phyloP scores from a whole-genome alignment of 1,140 invertebrate species.

The Hestina assimilis region DNA sequence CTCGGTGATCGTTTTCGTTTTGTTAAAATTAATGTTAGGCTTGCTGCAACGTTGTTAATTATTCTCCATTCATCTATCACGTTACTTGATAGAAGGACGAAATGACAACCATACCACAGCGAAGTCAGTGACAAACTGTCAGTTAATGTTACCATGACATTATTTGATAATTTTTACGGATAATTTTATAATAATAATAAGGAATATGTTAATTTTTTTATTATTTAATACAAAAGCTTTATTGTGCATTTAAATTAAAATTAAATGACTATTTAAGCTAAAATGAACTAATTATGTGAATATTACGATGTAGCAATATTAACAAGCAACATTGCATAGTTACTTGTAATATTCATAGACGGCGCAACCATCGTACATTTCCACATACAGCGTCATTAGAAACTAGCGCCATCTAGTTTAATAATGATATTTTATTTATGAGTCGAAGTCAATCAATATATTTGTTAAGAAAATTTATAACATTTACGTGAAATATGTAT shows the following conservation, averaged over 20 bases:
- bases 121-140: constrained; percentile 76
- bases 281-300: too few relatives aligned
- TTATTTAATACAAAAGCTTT: not conserved
- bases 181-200: not conserved
- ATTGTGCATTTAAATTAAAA: too few relatives aligned
- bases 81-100: constrained; percentile 62
- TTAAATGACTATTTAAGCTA: too few relatives aligned
- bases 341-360: not conserved
- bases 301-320: not conserved
- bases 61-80: constrained; percentile 74
- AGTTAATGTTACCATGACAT: constrained; percentile 41
- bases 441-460: too few relatives aligned
- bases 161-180: constrained; percentile 2
- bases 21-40: constrained; percentile 35
- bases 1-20: constrained; percentile 46
- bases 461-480: too few relatives aligned
- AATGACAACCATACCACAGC: constrained; percentile 75
- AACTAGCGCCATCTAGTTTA: not conserved
- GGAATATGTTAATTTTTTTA: not conserved
- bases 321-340: not conserved
- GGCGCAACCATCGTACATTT: not conserved
- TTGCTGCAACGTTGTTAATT: constrained; percentile 64
- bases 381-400: not conserved
- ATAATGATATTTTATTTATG: too few relatives aligned
- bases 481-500: too few relatives aligned